These are phyloP conservation scores for Dasysyrphus albostriatus DNA, from an alignment of 2,888 invertebrate species.

Conservation along the genomic window DNA sequence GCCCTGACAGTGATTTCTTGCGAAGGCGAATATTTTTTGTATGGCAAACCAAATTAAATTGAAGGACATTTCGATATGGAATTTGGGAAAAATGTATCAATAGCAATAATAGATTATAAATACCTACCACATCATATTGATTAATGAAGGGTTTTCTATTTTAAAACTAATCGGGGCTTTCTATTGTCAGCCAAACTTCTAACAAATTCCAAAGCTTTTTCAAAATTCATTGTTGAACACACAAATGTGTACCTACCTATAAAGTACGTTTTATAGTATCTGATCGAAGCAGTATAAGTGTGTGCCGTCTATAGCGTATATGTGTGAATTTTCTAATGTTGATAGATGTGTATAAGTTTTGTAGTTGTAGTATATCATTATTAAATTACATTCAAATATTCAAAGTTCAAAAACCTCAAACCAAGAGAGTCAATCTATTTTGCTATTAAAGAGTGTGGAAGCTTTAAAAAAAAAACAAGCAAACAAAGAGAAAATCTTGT, in stretches of 20 bases:
- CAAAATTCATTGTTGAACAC: constrained; percentile 63
- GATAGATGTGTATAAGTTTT: background rate
- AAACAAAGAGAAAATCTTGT: background rate
- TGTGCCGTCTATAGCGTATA: background rate
- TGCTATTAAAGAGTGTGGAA: constrained; percentile 18
- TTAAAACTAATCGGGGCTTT: constrained; percentile 23
- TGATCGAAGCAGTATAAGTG: constrained; percentile 13
- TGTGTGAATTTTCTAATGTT: constrained; percentile 26
- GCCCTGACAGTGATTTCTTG: constrained; percentile 66
- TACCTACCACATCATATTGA: background rate
- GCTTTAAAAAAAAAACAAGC: constrained; percentile 33
- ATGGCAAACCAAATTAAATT: background rate
- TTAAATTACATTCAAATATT: constrained; percentile 56
- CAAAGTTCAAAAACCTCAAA: constrained; percentile 71
- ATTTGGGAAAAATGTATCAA: background rate
- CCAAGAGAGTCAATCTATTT: constrained; percentile 41
- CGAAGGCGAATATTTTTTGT: constrained; percentile 35
- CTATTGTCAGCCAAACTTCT: constrained; percentile 13
- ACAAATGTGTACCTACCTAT: constrained; percentile 7
- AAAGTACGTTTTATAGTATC: constrained; percentile 20
- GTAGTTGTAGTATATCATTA: constrained; percentile 28
- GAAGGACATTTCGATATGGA: constrained; percentile 6
- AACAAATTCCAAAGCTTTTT: constrained; percentile 30
- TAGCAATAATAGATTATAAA: background rate
- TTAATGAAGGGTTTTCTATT: constrained; percentile 47